Evolutionary conservation across 2,113 vertebrate genomes (phyloP), one percentile per base, ranked within the genome.

Genomic region (Melanostigma gelatinosum): DNA sequence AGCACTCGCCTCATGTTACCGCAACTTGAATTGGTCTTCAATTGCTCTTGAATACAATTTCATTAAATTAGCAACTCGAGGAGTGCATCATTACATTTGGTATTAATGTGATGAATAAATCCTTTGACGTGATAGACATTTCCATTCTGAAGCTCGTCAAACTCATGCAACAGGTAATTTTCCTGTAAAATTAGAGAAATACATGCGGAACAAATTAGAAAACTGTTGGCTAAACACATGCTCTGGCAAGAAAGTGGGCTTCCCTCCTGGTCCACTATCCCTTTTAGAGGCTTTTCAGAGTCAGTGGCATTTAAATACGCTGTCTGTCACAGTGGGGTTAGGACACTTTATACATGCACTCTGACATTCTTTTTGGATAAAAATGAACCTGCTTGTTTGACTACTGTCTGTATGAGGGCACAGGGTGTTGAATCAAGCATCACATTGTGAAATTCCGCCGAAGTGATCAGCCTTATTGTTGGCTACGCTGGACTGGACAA

Each of bases 11-110:
- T 91, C 76, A 44, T 87, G 70, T 89, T 88, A 82, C 82, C 68
- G 80, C 62, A 87, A 80, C 77, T 75, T 80, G 65, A 90, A 87
- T 79, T 75, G 79, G 78, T 72, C 85, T 77, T 83, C 83, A 85
- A 79, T 89, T 86, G 75, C 83, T 88, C 77, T 88, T 86, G 74
- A 86, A 79, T 77, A 80, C 80, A 63, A 80, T 89, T 87, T 86
- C 24, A 91, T 89, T 89, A 86, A 86, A 88, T 93, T 87, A 87
- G 80, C 66, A 85, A 70, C 70, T 74, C 11, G 1, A 77, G 29
- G 34, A 84, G 68, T 60, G 71, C 71, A 72, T 89, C 84, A 87
- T 90, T 83, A 72, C 62, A 82, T 85, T 65, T 75, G 62, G 52
- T 46, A 69, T 83, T 79, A 87, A 86, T 73, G 78, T 73, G 65